Evolutionary conservation across 2,113 vertebrate genomes (phyloP).

Genomic region (Monopterus albus): DNA sequence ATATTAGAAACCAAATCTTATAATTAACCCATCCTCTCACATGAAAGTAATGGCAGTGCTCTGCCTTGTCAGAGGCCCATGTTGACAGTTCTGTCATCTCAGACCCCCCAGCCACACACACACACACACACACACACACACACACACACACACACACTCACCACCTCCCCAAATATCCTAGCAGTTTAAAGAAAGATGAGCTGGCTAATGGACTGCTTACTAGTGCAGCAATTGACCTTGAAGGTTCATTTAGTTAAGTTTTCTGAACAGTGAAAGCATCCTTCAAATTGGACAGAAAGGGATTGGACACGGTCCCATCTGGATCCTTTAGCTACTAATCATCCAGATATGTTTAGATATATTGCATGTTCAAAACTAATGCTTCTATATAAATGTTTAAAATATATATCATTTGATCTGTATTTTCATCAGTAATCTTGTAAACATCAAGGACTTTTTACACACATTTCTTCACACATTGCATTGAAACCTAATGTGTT

Average conservation of each 20-base stretch:
- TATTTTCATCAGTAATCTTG: neutral
- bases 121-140: too few relatives aligned
- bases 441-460: neutral
- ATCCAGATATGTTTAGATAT: neutral
- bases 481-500: too few relatives aligned
- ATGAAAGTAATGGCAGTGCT: conserved; percentile 79
- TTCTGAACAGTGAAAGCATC: conserved; percentile 6
- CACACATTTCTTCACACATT: neutral
- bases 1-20: conserved; percentile 81
- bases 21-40: conserved; percentile 83
- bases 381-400: neutral
- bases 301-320: too few relatives aligned
- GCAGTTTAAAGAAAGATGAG: conserved; percentile 69
- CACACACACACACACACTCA: conserved; percentile 40
- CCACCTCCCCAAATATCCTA: conserved; percentile 55
- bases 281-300: neutral
- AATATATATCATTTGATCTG: neutral
- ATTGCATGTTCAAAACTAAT: neutral
- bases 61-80: conserved; percentile 68
- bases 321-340: too few relatives aligned
- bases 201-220: conserved; percentile 63
- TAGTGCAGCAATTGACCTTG: conserved; percentile 59
- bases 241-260: conserved; percentile 40
- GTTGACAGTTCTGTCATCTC: conserved; percentile 78
- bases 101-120: too few relatives aligned